Percentiles rank a stretch among this genome's conserved stretches.
These are phyloP conservation scores for Pseudochirops cupreus DNA, from an alignment of 2,797 vertebrate species.

Conservation along the genomic window DNA sequence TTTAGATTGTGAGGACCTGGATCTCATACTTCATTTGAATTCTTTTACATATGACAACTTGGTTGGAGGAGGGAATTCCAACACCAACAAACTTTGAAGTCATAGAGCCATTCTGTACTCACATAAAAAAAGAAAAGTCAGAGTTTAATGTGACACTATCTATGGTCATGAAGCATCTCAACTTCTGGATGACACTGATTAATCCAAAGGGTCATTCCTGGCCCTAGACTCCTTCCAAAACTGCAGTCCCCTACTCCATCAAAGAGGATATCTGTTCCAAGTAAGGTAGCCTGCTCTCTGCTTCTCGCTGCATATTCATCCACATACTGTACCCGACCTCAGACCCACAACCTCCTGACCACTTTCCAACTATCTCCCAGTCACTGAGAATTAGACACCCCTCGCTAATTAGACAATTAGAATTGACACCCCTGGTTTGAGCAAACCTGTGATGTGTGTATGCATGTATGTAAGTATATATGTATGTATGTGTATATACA, in stretches of 20 bases:
- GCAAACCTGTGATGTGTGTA: neutral
- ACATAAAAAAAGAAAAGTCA: slow-evolving; percentile 11
- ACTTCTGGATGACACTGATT: neutral
- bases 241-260: neutral
- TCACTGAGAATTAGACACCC: neutral
- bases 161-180: slow-evolving; percentile 2
- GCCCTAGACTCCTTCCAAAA: slow-evolving; percentile 48
- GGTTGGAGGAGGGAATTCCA: neutral
- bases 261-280: neutral
- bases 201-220: neutral
- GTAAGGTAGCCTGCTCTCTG: neutral
- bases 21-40: neutral
- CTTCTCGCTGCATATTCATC: neutral
- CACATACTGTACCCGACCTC: neutral
- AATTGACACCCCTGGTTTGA: neutral
- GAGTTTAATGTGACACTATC: neutral
- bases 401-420: too few species aligned
- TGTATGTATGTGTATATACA: too few species aligned
- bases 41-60: neutral
- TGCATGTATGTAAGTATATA: too few species aligned
- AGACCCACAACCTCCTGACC: neutral
- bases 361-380: neutral
- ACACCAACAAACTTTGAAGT: neutral
- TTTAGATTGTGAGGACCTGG: neutral
- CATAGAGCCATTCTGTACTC: neutral